Percentiles rank a stretch among this genome's conserved stretches.
phyloP scores from a whole-genome alignment of 2,797 vertebrate genomes.

The Miichthys miiuy region DNA sequence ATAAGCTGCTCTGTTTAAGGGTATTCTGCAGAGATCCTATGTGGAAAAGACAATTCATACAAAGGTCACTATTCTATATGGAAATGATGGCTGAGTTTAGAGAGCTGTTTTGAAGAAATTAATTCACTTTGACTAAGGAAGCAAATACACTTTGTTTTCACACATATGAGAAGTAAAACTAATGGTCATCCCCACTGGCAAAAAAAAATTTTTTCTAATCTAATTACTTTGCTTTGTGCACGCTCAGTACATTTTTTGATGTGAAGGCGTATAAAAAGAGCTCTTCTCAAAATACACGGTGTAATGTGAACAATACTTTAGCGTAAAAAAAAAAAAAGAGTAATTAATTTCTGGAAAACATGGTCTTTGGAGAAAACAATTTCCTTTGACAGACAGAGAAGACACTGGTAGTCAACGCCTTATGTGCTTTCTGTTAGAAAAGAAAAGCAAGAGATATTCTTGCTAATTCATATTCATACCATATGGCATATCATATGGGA shows the following conservation, averaged over 20 bases:
- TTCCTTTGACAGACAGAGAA: not conserved
- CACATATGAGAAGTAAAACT: conserved; percentile 1
- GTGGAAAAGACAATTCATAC: conserved; percentile 17
- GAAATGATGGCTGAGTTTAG: conserved; percentile 23
- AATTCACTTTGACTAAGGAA: conserved; percentile 22
- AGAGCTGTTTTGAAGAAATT: conserved; percentile 13
- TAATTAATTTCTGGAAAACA: not conserved
- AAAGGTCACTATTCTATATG: conserved; percentile 21
- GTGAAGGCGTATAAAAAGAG: not conserved
- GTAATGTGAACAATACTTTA: not conserved
- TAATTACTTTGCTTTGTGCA: conserved; percentile 11
- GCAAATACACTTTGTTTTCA: conserved; percentile 6
- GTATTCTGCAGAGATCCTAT: conserved; percentile 11
- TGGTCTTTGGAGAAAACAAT: conserved; percentile 4
- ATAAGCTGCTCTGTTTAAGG: conserved; percentile 14
- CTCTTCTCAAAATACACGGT: not conserved
- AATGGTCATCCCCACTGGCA: not conserved
- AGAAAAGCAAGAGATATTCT: conserved; percentile 13
- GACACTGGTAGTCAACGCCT: not conserved
- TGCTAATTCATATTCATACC: conserved; percentile 63
- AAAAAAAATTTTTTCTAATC: conserved; percentile 9
- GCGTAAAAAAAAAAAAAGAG: not conserved
- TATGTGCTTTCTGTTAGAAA: conserved; percentile 2
- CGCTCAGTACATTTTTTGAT: not conserved
- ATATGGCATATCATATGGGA: conserved; percentile 75